phyloP scores from a whole-genome alignment of 1,140 invertebrate genomes.

The Drosophila watanabei region DNA sequence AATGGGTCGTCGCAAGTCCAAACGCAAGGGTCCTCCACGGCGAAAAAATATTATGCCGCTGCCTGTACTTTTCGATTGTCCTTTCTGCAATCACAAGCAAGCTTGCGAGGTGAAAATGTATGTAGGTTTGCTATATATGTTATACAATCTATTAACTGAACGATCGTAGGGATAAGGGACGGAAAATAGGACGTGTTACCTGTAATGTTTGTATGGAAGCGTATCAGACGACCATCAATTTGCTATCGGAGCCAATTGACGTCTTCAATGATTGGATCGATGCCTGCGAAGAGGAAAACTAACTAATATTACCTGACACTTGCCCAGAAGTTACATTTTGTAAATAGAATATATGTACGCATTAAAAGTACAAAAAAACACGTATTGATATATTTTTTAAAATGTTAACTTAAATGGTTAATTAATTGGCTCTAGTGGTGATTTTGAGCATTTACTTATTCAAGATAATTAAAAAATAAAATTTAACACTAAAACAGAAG shows the following conservation, averaged over 20 bases:
- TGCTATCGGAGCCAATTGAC: conserved; percentile 98
- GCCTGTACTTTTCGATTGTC: conserved; percentile 98
- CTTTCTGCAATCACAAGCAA: conserved; percentile 99
- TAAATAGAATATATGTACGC: too few relatives aligned
- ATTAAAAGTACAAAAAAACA: too few relatives aligned
- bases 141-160: conserved; percentile 74
- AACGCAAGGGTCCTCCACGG: conserved; percentile 98
- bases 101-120: conserved; percentile 99
- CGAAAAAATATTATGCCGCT: conserved; percentile 96
- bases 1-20: conserved; percentile 98
- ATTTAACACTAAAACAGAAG: too few relatives aligned
- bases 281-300: conserved; percentile 91
- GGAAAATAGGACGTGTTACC: conserved; percentile 95
- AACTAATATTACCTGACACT: neutral
- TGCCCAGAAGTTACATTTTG: neutral
- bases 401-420: too few relatives aligned
- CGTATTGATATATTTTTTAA: too few relatives aligned
- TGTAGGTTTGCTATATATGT: conserved; percentile 80
- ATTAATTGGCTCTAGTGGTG: too few relatives aligned
- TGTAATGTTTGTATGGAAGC: conserved; percentile 98
- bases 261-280: conserved; percentile 99
- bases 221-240: conserved; percentile 97
- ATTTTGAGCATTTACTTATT: too few relatives aligned
- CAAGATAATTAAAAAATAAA: too few relatives aligned
- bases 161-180: conserved; percentile 92